Percentiles rank a stretch among this genome's conserved stretches.
Conservation (phyloP, 2,797 vertebrate species). For the Sternarchorhynchus goeldii region DNA sequence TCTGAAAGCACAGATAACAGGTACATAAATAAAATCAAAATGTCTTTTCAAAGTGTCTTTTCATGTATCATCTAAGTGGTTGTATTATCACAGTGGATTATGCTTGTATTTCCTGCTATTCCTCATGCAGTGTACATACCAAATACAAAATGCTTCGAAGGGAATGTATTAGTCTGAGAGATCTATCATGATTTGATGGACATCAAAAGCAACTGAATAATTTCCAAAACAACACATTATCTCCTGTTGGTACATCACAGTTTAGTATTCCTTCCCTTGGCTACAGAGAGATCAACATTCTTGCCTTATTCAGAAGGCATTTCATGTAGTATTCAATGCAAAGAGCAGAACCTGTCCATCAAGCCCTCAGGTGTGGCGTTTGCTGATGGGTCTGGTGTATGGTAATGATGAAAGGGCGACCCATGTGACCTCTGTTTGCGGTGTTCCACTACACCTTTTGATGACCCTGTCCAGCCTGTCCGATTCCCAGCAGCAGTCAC, state of each 20-base stretch:
- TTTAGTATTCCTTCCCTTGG: not conserved
- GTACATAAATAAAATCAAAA: conserved; percentile 6
- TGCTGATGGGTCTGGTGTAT: conserved; percentile 28
- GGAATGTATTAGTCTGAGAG: no score
- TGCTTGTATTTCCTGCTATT: not conserved
- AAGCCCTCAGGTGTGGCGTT: not conserved
- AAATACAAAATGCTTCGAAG: no score
- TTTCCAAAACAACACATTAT: no score
- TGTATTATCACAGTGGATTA: not conserved
- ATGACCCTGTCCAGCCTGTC: conserved; percentile 51
- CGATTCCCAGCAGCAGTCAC: conserved; percentile 34
- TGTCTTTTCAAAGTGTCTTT: not conserved
- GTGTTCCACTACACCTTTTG: conserved; percentile 49
- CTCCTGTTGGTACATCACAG: not conserved
- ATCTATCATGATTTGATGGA: no score
- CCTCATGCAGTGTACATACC: not conserved
- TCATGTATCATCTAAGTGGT: not conserved
- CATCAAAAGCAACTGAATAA: no score
- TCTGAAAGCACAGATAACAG: not conserved
- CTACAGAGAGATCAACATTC: not conserved
- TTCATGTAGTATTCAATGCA: conserved; percentile 3
- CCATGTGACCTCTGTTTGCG: conserved; percentile 44
- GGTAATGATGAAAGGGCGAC: conserved; percentile 40
- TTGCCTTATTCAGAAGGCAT: not conserved
- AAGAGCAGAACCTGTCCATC: not conserved